phyloP scores from a whole-genome alignment of 2,888 invertebrate species.

The Andrena camellia region DNA sequence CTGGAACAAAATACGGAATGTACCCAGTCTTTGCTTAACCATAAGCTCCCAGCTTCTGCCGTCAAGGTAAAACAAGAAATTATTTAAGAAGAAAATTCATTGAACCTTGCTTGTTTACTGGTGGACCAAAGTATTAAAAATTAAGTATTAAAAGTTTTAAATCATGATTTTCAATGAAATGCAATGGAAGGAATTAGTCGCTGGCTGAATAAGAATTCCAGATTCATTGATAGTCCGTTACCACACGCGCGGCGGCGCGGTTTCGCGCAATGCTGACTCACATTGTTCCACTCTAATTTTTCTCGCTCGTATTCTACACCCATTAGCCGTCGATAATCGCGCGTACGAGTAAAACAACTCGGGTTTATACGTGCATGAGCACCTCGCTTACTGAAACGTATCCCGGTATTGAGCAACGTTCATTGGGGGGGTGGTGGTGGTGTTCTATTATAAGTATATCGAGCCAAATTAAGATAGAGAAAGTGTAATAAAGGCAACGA shows the following conservation, averaged over 20 bases:
- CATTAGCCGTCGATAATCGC: background rate
- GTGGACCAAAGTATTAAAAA: no score
- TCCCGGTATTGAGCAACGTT: conserved; percentile 47
- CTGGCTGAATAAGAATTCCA: background rate
- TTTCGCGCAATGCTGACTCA: conserved; percentile 20
- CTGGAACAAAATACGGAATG: no score
- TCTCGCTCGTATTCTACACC: background rate
- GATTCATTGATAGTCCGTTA: conserved; percentile 14
- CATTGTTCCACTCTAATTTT: conserved; percentile 23
- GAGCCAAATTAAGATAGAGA: conserved; percentile 38
- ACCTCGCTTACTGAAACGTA: conserved; percentile 34
- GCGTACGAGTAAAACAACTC: conserved; percentile 3
- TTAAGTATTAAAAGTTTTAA: no score
- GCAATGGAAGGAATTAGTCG: background rate
- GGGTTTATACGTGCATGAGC: conserved; percentile 33
- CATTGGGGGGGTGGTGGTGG: conserved; percentile 13
- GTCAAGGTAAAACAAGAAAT: no score
- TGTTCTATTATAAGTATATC: conserved; percentile 42
- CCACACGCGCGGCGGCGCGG: conserved; percentile 13
- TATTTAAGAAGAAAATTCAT: no score
- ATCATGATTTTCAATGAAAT: background rate
- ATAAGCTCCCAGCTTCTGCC: no score
- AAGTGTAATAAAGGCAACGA: conserved; percentile 51
- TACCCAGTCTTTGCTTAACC: no score
- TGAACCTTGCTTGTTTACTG: no score